These are phyloP conservation scores for Carettochelys insculpta DNA, from an alignment of 2,113 vertebrate species.

Conservation along the genomic window DNA sequence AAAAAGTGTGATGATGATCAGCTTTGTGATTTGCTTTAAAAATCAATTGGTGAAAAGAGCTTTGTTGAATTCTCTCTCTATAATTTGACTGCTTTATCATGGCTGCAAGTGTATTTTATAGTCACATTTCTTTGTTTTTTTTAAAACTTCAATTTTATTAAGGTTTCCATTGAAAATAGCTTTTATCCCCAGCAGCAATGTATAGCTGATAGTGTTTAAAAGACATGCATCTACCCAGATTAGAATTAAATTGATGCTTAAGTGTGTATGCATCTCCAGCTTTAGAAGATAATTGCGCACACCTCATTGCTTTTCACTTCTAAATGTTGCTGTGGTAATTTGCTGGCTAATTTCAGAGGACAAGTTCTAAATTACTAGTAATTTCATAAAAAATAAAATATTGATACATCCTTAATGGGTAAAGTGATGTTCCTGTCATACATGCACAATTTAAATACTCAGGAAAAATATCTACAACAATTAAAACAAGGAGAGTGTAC, in stretches of 20 bases:
- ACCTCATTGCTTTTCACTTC: constrained; percentile 67
- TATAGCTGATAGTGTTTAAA: background rate
- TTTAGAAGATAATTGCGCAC: constrained; percentile 48
- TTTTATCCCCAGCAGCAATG: background rate
- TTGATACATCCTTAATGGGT: background rate
- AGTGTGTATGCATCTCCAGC: constrained; percentile 10
- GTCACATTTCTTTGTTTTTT: background rate
- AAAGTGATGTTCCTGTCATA: background rate
- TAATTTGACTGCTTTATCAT: background rate
- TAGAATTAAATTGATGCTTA: constrained; percentile 45
- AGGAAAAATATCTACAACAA: background rate
- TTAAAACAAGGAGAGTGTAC: background rate
- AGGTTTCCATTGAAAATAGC: background rate
- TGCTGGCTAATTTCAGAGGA: constrained; percentile 57
- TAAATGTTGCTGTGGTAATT: constrained; percentile 57
- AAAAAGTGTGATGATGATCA: background rate
- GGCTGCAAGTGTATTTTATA: constrained; percentile 5
- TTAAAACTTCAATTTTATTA: background rate
- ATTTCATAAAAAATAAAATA: constrained; percentile 44
- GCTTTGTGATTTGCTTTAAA: background rate
- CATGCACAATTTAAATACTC: background rate
- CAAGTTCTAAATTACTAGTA: constrained; percentile 40
- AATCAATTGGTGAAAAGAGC: background rate
- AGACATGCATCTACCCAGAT: background rate
- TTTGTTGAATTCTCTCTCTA: background rate